Evolutionary conservation across 2,888 invertebrate species (phyloP), one percentile per base, ranked within the genome.

Genomic region (Sphinx pinastri): DNA sequence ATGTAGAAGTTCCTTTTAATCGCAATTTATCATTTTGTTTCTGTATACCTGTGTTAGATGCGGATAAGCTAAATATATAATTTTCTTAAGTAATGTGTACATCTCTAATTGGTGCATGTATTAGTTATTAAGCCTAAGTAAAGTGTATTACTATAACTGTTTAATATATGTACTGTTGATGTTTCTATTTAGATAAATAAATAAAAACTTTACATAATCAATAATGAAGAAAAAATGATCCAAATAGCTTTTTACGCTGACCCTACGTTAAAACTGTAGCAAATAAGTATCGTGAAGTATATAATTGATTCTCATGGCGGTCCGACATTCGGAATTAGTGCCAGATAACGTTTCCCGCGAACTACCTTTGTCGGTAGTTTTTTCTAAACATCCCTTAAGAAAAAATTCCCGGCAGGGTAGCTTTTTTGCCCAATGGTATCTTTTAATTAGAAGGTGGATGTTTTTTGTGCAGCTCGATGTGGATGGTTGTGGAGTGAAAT

Each of bases 321-420:
- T 79, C 79, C 80, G 78, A 76, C 83, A 84, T 82, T 88, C 81
- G 79, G 81, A 88, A 87, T 87, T 81, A 80, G 83, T 79, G 80
- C 80, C 79, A 86, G 89, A 88, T 88, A 90, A 84, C 83, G 79
- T 75, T 75, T 76, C 79, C 81, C 76, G 79, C 81, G 82, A 78
- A 74, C 72, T 72, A 71, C 77, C 89, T 93, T 93, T 93, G 93
- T 90, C 92, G 93, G 93, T 80, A 84, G 81, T 91, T 92, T 91
- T 91, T 90, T 83, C 78, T 75, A 73, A 73, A 77, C 76, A 83
- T 78, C 84, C 81, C 78, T 75, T 71, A 86, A 85, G 86, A 90
- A 89, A 88, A 81, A 82, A 82, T 87, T 86, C 92, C 90, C 88
- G 84, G 74, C 81, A 85, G 85, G 81, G 81, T 74, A 73, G 71